phyloP scores from a whole-genome alignment of 1,140 invertebrate species.

The Hyphantria cunea region DNA sequence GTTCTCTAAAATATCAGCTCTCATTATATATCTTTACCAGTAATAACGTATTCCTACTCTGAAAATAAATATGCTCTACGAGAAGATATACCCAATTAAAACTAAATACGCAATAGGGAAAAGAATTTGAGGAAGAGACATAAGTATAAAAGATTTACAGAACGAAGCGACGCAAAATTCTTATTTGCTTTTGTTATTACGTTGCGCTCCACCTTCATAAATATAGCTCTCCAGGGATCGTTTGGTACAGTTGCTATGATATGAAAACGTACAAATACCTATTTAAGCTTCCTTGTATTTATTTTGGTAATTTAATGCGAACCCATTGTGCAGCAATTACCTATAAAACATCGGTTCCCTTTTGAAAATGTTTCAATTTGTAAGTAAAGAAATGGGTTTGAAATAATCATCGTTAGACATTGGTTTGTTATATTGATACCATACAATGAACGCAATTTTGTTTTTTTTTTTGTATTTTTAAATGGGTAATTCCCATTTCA shows the following conservation, averaged over 20 bases:
- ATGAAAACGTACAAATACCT: slow-evolving; percentile 24
- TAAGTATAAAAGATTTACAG: slow-evolving; percentile 17
- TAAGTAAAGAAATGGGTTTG: too few relatives aligned
- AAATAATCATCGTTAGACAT: too few relatives aligned
- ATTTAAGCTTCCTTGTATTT: slow-evolving; percentile 25
- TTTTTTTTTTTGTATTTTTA: too few relatives aligned
- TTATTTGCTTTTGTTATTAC: slow-evolving; percentile 38
- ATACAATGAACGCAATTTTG: too few relatives aligned
- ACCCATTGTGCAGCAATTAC: slow-evolving; percentile 16
- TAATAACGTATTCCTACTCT: too few relatives aligned
- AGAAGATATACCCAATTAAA: background rate
- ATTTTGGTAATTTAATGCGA: slow-evolving; percentile 18
- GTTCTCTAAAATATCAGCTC: too few relatives aligned
- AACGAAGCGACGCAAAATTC: slow-evolving; percentile 23
- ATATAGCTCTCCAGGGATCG: slow-evolving; percentile 29
- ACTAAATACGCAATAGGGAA: slow-evolving; percentile 14
- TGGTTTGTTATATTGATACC: background rate
- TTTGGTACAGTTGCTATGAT: slow-evolving; percentile 27
- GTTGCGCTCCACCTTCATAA: slow-evolving; percentile 29
- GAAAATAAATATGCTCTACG: too few relatives aligned
- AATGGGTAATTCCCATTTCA: too few relatives aligned
- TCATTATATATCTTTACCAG: too few relatives aligned
- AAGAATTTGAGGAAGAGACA: slow-evolving; percentile 6
- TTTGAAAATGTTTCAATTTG: slow-evolving; percentile 2
- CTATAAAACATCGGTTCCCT: slow-evolving; percentile 3